A percentile compares a stretch with the other conserved stretches of the same genome.
Evolutionary conservation across 1,140 invertebrate species (phyloP).

Genomic region (Heliothis virescens): DNA sequence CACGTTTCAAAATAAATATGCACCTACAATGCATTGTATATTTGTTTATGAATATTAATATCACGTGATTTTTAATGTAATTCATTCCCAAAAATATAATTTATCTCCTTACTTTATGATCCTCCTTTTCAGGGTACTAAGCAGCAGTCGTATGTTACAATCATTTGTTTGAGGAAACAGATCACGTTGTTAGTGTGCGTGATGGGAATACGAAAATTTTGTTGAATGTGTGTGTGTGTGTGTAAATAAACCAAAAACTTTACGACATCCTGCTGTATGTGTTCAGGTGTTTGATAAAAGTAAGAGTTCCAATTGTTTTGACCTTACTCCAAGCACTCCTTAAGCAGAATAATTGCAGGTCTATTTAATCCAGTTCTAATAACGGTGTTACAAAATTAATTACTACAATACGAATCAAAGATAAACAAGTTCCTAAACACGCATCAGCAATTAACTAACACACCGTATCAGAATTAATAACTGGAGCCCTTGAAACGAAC

Average conservation of each 20-base stretch:
- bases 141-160: not conserved
- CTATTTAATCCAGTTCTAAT: not conserved
- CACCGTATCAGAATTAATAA: not conserved
- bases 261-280: conserved; percentile 39
- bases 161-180: not conserved
- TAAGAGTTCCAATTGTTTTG: conserved; percentile 25
- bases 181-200: conserved; percentile 24
- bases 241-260: conserved; percentile 11
- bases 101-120: conserved; percentile 1
- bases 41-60: conserved; percentile 17
- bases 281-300: conserved; percentile 15
- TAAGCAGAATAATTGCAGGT: not conserved
- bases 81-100: conserved; percentile 2
- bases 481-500: conserved; percentile 6
- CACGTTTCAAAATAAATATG: too few species aligned
- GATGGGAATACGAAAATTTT: not conserved
- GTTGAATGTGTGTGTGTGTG: not conserved
- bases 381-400: too few species aligned
- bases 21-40: too few species aligned
- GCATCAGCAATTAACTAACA: not conserved
- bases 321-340: not conserved
- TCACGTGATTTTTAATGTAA: conserved; percentile 4
- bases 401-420: not conserved
- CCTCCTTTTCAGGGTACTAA: not conserved
- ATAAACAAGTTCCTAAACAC: not conserved